Evolutionary conservation across 1,140 invertebrate species (phyloP).

Genomic region (Drosophila virilis): DNA sequence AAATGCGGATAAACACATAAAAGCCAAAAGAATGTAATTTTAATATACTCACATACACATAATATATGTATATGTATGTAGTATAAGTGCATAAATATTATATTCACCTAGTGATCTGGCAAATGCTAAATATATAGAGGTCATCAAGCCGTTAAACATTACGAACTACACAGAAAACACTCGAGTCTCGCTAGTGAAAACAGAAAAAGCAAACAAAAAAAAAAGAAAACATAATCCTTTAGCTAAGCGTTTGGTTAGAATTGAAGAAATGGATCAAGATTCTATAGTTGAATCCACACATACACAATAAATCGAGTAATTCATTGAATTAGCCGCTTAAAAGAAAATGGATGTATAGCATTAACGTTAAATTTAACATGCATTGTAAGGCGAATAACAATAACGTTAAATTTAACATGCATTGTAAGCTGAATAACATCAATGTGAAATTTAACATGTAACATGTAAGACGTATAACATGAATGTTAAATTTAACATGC

Average conservation of each 20-base stretch:
- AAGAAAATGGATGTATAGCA: neutral
- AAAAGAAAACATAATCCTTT: neutral
- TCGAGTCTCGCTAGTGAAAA: neutral
- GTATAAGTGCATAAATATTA: constrained; percentile 16
- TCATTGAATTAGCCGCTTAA: neutral
- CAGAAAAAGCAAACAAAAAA: neutral
- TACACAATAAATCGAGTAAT: neutral
- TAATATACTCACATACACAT: constrained; percentile 25
- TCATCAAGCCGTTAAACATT: neutral
- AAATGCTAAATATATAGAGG: constrained; percentile 13
- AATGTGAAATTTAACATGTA: neutral
- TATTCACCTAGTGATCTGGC: constrained; percentile 29
- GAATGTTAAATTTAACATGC: neutral
- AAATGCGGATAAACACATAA: neutral
- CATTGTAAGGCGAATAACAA: neutral
- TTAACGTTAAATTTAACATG: neutral
- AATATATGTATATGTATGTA: constrained; percentile 19
- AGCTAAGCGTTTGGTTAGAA: neutral
- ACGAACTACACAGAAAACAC: neutral
- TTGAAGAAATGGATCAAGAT: neutral
- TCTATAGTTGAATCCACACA: constrained; percentile 5
- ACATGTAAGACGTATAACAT: neutral
- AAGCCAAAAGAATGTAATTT: constrained; percentile 10
- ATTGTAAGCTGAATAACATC: too few species aligned
- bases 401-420: neutral